phyloP scores from a whole-genome alignment of 1,140 invertebrate genomes.

The Drosophila sucinea region DNA sequence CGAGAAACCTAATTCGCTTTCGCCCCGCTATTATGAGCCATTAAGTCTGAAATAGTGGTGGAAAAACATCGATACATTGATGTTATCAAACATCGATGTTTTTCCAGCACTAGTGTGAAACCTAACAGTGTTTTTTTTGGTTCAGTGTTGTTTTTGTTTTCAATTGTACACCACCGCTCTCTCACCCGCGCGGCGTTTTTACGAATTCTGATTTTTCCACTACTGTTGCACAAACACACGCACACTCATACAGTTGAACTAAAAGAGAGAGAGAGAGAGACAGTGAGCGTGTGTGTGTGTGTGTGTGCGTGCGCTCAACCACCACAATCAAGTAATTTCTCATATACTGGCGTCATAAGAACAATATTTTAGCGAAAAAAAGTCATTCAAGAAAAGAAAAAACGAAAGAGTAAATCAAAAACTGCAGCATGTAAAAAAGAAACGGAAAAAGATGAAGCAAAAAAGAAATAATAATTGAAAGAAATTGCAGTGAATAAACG shows the following conservation, averaged over 20 bases:
- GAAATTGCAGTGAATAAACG: conserved; percentile 60
- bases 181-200: conserved; percentile 78
- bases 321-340: conserved; percentile 77
- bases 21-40: too few relatives aligned
- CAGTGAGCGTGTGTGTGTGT: not conserved
- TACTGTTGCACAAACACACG: conserved; percentile 71
- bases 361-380: conserved; percentile 65
- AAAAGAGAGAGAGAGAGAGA: conserved; percentile 20
- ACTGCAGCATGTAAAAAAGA: conserved; percentile 27
- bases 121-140: conserved; percentile 20
- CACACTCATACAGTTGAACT: conserved; percentile 17
- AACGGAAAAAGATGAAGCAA: not conserved
- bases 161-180: conserved; percentile 73
- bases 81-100: too few relatives aligned
- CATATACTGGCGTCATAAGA: conserved; percentile 79
- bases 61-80: too few relatives aligned
- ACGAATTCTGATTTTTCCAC: conserved; percentile 71
- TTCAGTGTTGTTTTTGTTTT: conserved; percentile 76
- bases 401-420: conserved; percentile 27
- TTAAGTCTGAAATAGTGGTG: too few relatives aligned
- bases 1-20: too few relatives aligned
- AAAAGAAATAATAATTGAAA: conserved; percentile 34
- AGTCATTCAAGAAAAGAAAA: conserved; percentile 15
- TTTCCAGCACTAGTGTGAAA: too few relatives aligned
- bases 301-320: conserved; percentile 37